phyloP scores from a whole-genome alignment of 2,797 vertebrate genomes.

The Zalophus californianus region DNA sequence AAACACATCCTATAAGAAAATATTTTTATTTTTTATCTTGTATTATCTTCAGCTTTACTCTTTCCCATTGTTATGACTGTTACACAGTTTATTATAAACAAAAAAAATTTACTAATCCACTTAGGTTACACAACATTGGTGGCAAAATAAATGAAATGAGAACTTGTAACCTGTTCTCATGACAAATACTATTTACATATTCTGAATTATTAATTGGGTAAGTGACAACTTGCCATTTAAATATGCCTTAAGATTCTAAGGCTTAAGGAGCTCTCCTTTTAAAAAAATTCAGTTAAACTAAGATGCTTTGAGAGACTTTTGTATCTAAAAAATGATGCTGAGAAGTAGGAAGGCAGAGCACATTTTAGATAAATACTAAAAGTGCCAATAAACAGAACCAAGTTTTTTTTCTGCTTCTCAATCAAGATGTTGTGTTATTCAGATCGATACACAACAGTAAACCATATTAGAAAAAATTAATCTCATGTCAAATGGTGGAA shows the following conservation, averaged over 20 bases:
- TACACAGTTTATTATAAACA: background rate
- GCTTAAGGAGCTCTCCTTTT: background rate
- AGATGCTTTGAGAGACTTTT: background rate
- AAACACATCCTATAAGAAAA: conserved; percentile 30
- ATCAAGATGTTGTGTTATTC: background rate
- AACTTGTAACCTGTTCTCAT: background rate
- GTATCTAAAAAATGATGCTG: background rate
- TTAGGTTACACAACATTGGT: background rate
- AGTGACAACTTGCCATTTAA: background rate
- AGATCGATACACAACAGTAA: background rate
- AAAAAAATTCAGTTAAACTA: background rate
- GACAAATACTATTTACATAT: background rate
- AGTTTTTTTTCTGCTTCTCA: background rate
- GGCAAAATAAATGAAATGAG: background rate
- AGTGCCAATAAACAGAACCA: background rate
- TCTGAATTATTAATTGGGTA: conserved; percentile 7
- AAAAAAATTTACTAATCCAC: background rate
- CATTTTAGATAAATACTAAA: background rate
- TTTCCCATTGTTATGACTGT: background rate
- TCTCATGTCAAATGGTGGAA: background rate
- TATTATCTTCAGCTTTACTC: background rate
- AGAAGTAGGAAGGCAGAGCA: background rate
- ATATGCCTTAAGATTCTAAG: background rate
- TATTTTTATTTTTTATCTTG: conserved; percentile 21
- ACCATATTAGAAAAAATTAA: background rate